Evolutionary conservation across 2,888 invertebrate species (phyloP), one percentile per base, ranked within the genome.

Genomic region (Emmelina monodactyla): DNA sequence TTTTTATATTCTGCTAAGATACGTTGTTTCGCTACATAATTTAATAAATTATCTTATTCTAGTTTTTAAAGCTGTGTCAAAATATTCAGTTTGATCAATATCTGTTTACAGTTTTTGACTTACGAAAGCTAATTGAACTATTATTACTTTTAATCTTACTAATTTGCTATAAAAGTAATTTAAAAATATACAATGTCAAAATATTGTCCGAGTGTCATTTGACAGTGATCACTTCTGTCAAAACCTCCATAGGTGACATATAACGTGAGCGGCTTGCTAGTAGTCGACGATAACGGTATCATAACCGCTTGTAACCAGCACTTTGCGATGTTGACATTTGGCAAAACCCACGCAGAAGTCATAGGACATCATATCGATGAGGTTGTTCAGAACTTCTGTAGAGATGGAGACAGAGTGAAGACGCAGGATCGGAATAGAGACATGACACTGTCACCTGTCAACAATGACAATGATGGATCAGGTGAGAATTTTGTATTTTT

Each of bases 241-340:
- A n/a, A n/a, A n/a, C n/a, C n/a, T n/a, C n/a, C n/a, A n/a, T 45
- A 83, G 84, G 84, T 84, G 11, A 83, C 83, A 29, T 82, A 78
- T 51, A 87, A 85, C 53, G 83, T 88, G 28, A 87, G 86, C 54
- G 88, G 88, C 2, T 63, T 88, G 13, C 68, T 88, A 11, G 85
- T 87, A 2, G 75, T 88, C 1, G 82, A 83, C 43, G 83, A 85
- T 9, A 63, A 75, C 39, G 86, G 87, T n/a, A 65, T 76, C 2
- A 84, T 88, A 43, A 83, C 85, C 2, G 84, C 83, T 1, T 85
- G 86, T 47, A 88, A 88, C 59, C 84, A 86, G 46, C 85, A 86
- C 61, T 87, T 88, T 51, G 82, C 85, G 0, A 82, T 83, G 64
- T 61, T 87, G 42, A 82, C 87, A 35, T 86, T 87, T 58, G 87